Conservation (phyloP, 2,797 vertebrate species). For the Microctenopoma steveboyesi region DNA sequence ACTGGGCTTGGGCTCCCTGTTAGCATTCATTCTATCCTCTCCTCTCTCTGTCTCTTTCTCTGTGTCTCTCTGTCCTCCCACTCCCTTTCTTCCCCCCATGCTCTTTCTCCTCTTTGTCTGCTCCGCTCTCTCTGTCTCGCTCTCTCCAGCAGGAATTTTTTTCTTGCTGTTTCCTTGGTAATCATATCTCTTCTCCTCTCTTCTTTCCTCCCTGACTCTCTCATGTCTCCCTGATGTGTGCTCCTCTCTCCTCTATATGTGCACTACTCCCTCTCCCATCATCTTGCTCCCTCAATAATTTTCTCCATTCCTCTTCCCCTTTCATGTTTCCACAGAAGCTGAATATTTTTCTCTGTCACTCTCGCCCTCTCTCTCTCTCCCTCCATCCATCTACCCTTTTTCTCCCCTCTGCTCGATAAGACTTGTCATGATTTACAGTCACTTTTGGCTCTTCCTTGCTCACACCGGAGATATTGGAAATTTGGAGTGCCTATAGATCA, state of each 20-base stretch:
- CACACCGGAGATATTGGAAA: slow-evolving; percentile 80
- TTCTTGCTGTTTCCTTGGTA: slow-evolving; percentile 80
- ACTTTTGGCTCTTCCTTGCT: slow-evolving; percentile 76
- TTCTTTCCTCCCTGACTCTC: slow-evolving; percentile 67
- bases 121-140: slow-evolving; percentile 69
- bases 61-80: slow-evolving; percentile 72
- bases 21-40: slow-evolving; percentile 84
- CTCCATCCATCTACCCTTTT: slow-evolving; percentile 58
- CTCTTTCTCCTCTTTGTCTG: slow-evolving; percentile 74
- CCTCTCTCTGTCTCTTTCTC: slow-evolving; percentile 61
- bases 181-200: slow-evolving; percentile 76
- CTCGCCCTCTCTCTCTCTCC: slow-evolving; percentile 35
- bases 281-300: slow-evolving; percentile 69
- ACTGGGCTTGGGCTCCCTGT: slow-evolving; percentile 83
- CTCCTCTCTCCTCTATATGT: slow-evolving; percentile 62
- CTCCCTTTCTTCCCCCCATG: slow-evolving; percentile 70
- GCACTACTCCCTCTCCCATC: slow-evolving; percentile 57
- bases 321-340: slow-evolving; percentile 68
- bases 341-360: slow-evolving; percentile 62
- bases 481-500: slow-evolving; percentile 84
- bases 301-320: slow-evolving; percentile 52
- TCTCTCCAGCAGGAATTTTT: slow-evolving; percentile 67
- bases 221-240: slow-evolving; percentile 72
- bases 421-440: slow-evolving; percentile 81
- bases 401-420: slow-evolving; percentile 60